Conservation (phyloP, 2,888 invertebrate genomes). For the Sesia apiformis region DNA sequence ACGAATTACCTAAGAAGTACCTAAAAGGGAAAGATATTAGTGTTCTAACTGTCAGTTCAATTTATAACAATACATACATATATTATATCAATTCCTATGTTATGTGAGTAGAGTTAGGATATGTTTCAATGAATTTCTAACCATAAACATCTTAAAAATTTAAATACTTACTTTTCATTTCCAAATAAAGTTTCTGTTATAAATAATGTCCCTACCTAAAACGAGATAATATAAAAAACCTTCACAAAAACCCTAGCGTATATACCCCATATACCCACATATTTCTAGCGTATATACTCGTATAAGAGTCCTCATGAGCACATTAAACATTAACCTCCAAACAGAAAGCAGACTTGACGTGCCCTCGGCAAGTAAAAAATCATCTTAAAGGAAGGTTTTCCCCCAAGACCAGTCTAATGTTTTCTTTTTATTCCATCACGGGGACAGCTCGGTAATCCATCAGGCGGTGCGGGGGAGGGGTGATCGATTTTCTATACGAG, state of each 20-base stretch:
- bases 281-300: background rate
- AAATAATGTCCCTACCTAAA: too few species aligned
- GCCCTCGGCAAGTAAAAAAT: conserved; percentile 36
- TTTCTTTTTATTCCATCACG: conserved; percentile 66
- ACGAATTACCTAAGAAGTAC: too few species aligned
- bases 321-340: conserved; percentile 30
- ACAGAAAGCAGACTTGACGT: conserved; percentile 50
- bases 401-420: conserved; percentile 53
- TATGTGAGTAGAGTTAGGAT: too few species aligned
- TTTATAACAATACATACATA: too few species aligned
- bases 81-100: too few species aligned
- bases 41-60: too few species aligned
- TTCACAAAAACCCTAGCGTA: background rate
- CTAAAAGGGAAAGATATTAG: too few species aligned
- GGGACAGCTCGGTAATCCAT: conserved; percentile 59
- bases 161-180: too few species aligned
- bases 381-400: conserved; percentile 42
- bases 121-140: too few species aligned
- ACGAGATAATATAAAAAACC: conserved; percentile 5
- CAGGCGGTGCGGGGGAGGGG: conserved; percentile 31
- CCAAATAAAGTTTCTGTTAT: too few species aligned
- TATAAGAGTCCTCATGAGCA: background rate
- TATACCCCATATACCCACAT: background rate
- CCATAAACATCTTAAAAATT: too few species aligned
- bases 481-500: conserved; percentile 58